Evolutionary conservation across 2,888 invertebrate species (phyloP).

Genomic region (Eupeodes latifasciatus): DNA sequence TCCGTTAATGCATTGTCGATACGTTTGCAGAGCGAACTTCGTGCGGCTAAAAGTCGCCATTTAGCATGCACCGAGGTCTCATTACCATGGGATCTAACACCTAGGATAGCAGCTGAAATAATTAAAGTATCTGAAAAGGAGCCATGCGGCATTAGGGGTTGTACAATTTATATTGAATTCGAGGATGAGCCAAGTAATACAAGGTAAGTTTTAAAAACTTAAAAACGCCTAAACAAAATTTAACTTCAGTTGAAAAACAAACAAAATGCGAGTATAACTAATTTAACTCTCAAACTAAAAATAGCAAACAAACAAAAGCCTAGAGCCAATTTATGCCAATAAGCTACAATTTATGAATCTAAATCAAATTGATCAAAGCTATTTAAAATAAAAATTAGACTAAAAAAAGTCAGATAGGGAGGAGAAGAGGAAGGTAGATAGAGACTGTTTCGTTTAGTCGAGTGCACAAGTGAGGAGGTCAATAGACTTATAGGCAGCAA

Average conservation of each 20-base stretch:
- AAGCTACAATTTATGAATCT: slow-evolving; percentile 63
- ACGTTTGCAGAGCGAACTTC: slow-evolving; percentile 91
- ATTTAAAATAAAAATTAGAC: not conserved
- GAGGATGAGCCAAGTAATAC: slow-evolving; percentile 88
- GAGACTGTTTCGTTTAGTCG: not conserved
- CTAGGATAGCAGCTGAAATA: slow-evolving; percentile 91
- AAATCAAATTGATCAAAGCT: slow-evolving; percentile 53
- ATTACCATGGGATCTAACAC: slow-evolving; percentile 92
- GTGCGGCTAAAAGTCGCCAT: slow-evolving; percentile 91
- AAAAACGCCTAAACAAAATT: not conserved
- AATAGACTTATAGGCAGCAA: slow-evolving; percentile 61
- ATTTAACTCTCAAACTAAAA: slow-evolving; percentile 23
- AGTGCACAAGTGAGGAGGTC: slow-evolving; percentile 58
- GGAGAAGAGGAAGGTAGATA: too few relatives aligned
- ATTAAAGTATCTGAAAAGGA: slow-evolving; percentile 93
- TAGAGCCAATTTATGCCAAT: slow-evolving; percentile 52
- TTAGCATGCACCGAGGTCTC: slow-evolving; percentile 93
- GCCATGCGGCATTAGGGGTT: slow-evolving; percentile 95
- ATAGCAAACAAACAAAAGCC: slow-evolving; percentile 26
- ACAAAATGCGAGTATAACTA: not conserved
- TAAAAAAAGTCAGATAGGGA: not conserved
- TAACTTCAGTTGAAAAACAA: not conserved
- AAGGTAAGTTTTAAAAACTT: slow-evolving; percentile 81
- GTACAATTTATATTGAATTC: slow-evolving; percentile 93
- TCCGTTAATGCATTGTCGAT: slow-evolving; percentile 87